Percentiles rank a stretch among this genome's conserved stretches.
phyloP scores from a whole-genome alignment of 2,888 invertebrate species.

The Eueremaeus valkanovi region DNA sequence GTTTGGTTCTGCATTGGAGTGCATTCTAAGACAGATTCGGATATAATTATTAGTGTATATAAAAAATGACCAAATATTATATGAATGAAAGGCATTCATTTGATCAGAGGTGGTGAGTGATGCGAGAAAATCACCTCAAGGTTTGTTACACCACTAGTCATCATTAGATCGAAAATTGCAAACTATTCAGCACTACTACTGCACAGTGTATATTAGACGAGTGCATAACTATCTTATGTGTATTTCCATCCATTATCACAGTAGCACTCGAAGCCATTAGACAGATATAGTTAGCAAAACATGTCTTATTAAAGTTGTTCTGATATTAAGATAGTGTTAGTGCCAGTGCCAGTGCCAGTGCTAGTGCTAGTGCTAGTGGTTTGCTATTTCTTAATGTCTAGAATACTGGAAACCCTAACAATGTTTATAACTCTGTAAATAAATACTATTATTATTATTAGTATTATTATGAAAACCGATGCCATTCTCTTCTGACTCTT shows the following conservation, averaged over 20 bases:
- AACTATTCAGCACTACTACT: not conserved
- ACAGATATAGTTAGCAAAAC: constrained; percentile 29
- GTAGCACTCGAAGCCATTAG: constrained; percentile 31
- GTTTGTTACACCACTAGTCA: not conserved
- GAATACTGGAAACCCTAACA: not conserved
- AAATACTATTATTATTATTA: not conserved
- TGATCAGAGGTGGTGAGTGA: constrained; percentile 17
- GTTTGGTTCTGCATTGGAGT: not conserved
- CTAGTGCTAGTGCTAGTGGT: too few species aligned
- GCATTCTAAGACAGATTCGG: not conserved
- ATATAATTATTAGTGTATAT: constrained; percentile 6
- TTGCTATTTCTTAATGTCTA: constrained; percentile 2
- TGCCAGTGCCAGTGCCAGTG: not conserved
- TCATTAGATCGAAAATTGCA: not conserved
- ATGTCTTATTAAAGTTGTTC: constrained; percentile 33
- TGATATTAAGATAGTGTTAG: constrained; percentile 31
- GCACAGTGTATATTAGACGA: not conserved
- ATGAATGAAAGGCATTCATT: constrained; percentile 13
- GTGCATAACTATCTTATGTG: constrained; percentile 25
- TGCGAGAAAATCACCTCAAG: constrained; percentile 21
- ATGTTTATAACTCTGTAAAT: not conserved
- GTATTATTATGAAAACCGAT: not conserved
- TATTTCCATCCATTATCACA: constrained; percentile 27
- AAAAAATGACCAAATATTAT: constrained; percentile 13
- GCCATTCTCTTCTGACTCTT: not conserved